phyloP scores from a whole-genome alignment of 37 sponge, comb jelly and placozoan species.

The Dysidea cf. avara region DNA sequence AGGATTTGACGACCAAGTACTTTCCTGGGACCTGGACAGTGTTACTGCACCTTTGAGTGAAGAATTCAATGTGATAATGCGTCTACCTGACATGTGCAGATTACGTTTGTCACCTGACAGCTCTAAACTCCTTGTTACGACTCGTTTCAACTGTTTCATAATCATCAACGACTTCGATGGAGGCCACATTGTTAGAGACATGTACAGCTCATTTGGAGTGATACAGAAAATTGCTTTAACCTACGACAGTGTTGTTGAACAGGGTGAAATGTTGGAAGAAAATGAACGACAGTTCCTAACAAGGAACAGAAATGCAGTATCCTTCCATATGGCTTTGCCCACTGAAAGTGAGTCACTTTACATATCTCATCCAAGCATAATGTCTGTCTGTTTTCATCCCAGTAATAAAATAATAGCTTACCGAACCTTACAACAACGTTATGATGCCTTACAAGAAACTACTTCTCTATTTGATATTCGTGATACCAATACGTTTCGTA shows the following conservation, averaged over 20 bases:
- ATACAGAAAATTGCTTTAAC: background rate
- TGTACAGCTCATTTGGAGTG: too few species aligned
- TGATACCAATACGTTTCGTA: too few species aligned
- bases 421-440: slow-evolving; percentile 26
- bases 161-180: slow-evolving; percentile 52
- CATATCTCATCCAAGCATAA: slow-evolving; percentile 21
- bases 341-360: background rate
- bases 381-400: slow-evolving; percentile 55
- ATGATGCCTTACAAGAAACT: slow-evolving; percentile 10
- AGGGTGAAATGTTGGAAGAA: slow-evolving; percentile 2
- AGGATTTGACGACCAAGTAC: slow-evolving; percentile 56
- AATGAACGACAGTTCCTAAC: background rate
- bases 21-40: slow-evolving; percentile 34
- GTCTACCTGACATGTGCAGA: slow-evolving; percentile 24
- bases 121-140: slow-evolving; percentile 54
- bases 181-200: too few species aligned
- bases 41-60: background rate
- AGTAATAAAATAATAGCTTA: slow-evolving; percentile 34
- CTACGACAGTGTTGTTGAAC: background rate
- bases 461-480: slow-evolving; percentile 36
- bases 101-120: slow-evolving; percentile 53
- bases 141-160: slow-evolving; percentile 14
- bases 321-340: slow-evolving; percentile 26
- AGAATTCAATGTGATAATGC: slow-evolving; percentile 30
- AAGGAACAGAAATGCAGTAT: background rate